Conservation (phyloP, 2,797 vertebrate genomes). For the Myotis vivesi region DNA sequence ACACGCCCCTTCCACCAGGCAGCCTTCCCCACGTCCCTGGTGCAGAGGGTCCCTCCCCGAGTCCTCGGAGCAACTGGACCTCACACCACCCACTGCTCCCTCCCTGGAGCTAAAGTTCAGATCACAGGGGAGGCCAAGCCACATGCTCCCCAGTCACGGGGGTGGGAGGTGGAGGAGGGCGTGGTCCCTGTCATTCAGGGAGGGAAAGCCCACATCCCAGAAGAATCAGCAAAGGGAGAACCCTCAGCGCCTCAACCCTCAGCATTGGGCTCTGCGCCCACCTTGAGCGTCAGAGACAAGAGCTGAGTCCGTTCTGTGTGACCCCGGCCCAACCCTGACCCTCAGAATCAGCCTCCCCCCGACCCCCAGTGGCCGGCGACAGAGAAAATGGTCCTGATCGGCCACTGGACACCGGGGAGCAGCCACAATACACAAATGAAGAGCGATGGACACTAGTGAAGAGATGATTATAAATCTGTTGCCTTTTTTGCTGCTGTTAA, state of each 20-base stretch:
- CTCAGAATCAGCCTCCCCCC: neutral
- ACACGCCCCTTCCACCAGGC: no score
- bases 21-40: neutral
- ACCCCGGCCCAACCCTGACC: no score
- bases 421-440: accelerated
- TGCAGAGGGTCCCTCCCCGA: accelerated
- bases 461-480: accelerated
- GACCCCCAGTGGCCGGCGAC: neutral
- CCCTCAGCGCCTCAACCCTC: neutral
- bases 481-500: neutral
- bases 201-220: neutral
- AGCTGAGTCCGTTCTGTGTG: no score
- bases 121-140: accelerated
- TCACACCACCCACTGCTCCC: neutral
- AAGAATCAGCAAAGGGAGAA: neutral
- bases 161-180: accelerated
- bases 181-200: neutral
- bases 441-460: no score
- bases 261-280: accelerated
- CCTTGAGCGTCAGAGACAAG: accelerated
- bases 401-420: neutral
- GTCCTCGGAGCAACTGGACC: accelerated
- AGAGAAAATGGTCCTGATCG: neutral
- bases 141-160: accelerated
- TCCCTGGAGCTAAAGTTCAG: neutral